Conservation (phyloP, 2,888 invertebrate genomes). For the Melieria omissa region DNA sequence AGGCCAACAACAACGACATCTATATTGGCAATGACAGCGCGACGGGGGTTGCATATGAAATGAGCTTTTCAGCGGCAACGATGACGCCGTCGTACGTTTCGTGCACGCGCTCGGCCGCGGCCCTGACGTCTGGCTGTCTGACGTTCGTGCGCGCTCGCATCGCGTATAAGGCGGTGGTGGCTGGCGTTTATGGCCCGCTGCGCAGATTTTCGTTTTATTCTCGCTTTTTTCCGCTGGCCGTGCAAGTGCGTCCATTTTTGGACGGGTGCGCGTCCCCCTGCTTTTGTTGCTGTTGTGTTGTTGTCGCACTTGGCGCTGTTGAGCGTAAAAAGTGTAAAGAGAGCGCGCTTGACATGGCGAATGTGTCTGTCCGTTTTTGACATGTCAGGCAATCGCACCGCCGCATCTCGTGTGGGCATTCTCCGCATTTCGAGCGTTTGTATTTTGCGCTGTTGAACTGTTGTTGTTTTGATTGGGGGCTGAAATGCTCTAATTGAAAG, state of each 20-base stretch:
- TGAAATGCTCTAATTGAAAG: constrained; percentile 40
- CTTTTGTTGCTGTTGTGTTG: background rate
- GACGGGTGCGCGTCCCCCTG: too few species aligned
- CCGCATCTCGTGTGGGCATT: constrained; percentile 16
- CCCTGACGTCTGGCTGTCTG: background rate
- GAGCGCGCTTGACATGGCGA: background rate
- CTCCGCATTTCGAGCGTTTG: constrained; percentile 12
- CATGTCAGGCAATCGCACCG: constrained; percentile 10
- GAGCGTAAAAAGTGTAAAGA: constrained; percentile 5
- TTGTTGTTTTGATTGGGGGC: constrained; percentile 15
- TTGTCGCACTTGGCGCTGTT: background rate
- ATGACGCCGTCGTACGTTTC: background rate
- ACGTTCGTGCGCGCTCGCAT: background rate
- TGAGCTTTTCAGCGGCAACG: constrained; percentile 25
- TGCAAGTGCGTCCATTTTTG: too few species aligned
- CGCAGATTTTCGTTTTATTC: too few species aligned
- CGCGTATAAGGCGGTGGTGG: background rate
- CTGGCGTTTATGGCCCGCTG: constrained; percentile 8
- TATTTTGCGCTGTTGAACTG: constrained; percentile 10
- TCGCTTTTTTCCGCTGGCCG: too few species aligned
- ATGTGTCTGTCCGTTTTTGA: constrained; percentile 19
- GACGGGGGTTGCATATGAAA: constrained; percentile 34
- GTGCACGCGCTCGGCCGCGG: background rate
- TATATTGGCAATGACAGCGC: background rate
- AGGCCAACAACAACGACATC: background rate